These are phyloP conservation scores for Noctua janthina DNA, from an alignment of 2,888 invertebrate species.

Conservation along the genomic window DNA sequence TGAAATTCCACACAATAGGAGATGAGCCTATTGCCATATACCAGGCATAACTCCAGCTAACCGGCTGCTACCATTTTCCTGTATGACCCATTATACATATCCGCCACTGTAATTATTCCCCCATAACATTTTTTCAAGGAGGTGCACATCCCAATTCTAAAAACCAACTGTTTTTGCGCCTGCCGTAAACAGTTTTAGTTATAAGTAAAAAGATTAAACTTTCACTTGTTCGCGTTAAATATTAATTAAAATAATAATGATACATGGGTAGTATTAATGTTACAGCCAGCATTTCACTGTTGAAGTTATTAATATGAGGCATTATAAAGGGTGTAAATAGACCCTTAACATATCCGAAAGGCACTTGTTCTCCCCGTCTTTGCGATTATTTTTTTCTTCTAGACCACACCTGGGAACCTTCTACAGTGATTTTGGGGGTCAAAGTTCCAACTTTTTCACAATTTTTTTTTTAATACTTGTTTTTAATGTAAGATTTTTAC, in stretches of 20 bases:
- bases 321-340: not conserved
- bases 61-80: not conserved
- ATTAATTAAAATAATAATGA: not conserved
- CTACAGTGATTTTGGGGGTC: no score
- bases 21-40: constrained; percentile 1
- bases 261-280: not conserved
- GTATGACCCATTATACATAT: not conserved
- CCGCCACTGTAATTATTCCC: constrained; percentile 51
- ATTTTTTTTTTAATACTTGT: no score
- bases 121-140: constrained; percentile 22
- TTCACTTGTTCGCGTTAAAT: constrained; percentile 40
- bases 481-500: no score
- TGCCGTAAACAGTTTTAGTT: constrained; percentile 8
- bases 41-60: not conserved
- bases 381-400: no score
- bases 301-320: not conserved
- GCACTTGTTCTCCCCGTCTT: no score
- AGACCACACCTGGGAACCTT: no score
- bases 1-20: not conserved
- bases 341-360: no score
- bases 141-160: not conserved
- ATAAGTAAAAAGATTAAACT: constrained; percentile 33
- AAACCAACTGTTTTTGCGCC: not conserved
- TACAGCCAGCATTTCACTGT: not conserved
- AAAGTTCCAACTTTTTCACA: no score